Evolutionary conservation across 2,113 vertebrate species (phyloP), one percentile per base, ranked within the genome.

Genomic region (Cololabis saira): DNA sequence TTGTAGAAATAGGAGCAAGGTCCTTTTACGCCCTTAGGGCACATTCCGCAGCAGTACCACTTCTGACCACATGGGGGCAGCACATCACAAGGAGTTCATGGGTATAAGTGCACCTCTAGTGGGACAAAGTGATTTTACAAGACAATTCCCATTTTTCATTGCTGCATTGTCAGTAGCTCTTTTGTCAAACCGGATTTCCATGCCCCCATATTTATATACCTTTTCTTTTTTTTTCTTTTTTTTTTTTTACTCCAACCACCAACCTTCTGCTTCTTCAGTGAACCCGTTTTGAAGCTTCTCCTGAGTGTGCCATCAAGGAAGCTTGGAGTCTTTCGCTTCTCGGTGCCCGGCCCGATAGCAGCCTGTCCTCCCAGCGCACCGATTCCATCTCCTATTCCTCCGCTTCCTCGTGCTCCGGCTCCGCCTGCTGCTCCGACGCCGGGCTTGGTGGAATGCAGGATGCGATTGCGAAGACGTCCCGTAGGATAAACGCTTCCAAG

Each of bases 251-350:
- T 15, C 49, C 43, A 30, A 30, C 54, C 41, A 53, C 91, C 93
- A 5, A 95, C 89, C 80, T 94, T 95, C 89, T 97, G 96, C 80
- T 97, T 97, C 89, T 96, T 96, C 66, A 95, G 91, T 0, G 95
- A 95, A 4, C 96, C 95, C 0, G 95, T 95, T 83, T 96, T 96
- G 77, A 97, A 96, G 85, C 94, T 93, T 3, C 95, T 95, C 77
- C 96, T 93, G 80, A 97, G 84, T 0, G 95, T 96, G 18, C 95
- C 95, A 12, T 97, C 96, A 77, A 97, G 85, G 83, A 97, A 96
- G 84, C 94, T 97, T 14, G 90, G 90, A 41, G 96, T 95, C 77
- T 94, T 90, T 54, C 95, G 87, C 65, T 95, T 93, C 89, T 97
- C 96, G 15, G 86, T 52, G 0, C 87, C 91, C 2, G 5, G 47